phyloP scores from a whole-genome alignment of 2,113 vertebrate genomes.

The Lagopus leucura region DNA sequence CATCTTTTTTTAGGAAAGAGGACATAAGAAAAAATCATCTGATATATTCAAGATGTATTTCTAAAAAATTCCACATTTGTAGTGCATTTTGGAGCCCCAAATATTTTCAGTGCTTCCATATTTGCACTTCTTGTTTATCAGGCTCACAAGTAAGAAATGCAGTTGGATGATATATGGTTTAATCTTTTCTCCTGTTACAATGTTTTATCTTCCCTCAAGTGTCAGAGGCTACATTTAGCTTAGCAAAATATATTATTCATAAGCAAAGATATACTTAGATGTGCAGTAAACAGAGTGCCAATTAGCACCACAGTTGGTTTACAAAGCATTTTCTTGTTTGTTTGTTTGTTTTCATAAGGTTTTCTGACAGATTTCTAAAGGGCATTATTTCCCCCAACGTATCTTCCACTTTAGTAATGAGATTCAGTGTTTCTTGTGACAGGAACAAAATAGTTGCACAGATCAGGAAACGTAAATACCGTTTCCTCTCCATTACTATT shows the following conservation, averaged over 20 bases:
- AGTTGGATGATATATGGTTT: background rate
- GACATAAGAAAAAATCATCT: background rate
- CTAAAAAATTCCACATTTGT: background rate
- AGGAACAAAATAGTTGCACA: constrained; percentile 3
- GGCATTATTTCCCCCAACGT: constrained; percentile 29
- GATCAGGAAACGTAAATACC: background rate
- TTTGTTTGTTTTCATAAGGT: constrained; percentile 45
- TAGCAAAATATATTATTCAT: constrained; percentile 40
- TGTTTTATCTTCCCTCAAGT: background rate
- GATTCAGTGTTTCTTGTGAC: constrained; percentile 25
- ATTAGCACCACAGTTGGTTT: constrained; percentile 16
- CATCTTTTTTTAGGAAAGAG: background rate
- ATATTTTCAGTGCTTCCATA: background rate
- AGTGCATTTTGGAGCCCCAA: background rate
- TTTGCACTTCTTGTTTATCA: background rate
- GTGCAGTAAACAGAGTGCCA: constrained; percentile 3
- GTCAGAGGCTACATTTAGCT: constrained; percentile 1
- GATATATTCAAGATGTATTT: background rate
- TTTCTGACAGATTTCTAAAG: constrained; percentile 59
- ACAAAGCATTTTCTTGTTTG: constrained; percentile 19
- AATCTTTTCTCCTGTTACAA: background rate
- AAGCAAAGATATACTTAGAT: constrained; percentile 25
- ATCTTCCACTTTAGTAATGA: constrained; percentile 34
- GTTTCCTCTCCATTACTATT: background rate
- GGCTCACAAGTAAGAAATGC: background rate